Base-by-base conservation (phyloP, 2,888 invertebrate genomes). In the Diadromus collaris region DNA sequence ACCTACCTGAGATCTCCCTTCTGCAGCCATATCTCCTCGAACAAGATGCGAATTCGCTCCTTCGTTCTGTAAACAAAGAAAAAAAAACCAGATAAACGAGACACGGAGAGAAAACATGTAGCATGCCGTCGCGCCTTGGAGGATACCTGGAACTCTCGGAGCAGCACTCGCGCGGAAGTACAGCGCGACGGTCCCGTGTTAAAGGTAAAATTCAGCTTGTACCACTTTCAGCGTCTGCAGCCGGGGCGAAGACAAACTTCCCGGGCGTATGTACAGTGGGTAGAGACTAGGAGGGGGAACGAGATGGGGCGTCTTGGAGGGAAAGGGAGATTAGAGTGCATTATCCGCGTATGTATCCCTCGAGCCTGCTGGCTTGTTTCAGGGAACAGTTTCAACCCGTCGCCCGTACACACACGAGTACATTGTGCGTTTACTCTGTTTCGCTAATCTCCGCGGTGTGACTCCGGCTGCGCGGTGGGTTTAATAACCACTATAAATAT, bases 31-130 rank as follows among this genome's bases (percentile, higher is more conserved):
- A 96, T 93, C 92, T 96, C 95, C 91, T 97, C 96, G 88, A 97
- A 97, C 21, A 96, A 93, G 84, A 97, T 92, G 88, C 96, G 95
- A 83, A 97, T 95, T 82, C 96, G 92, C 91, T 96, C 96, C 88
- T 94, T 94, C 86, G 93, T 92, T 89, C 95, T 95, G 93, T 83
- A 94, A 94, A 86, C 83, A 82, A 83, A 85, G 83, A 83, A 79
- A 82, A 44, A 24, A 13, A 67, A 78, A 27, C 34, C n/a, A 16
- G 24, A 46, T n/a, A 63, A 32, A 63, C 13, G 34, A 60, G 21
- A 48, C 13, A 46, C 16, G 21, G 6, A 54, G 58, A 41, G n/a
- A 69, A 46, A 69, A 58, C 32, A 41, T 24, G 68, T 41, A 19
- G 56, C 10, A 32, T 56, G 27, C 29, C 32, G 56, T 60, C 46